These are phyloP conservation scores for Neodiprion pinetum DNA, from an alignment of 1,140 invertebrate species.

Conservation along the genomic window DNA sequence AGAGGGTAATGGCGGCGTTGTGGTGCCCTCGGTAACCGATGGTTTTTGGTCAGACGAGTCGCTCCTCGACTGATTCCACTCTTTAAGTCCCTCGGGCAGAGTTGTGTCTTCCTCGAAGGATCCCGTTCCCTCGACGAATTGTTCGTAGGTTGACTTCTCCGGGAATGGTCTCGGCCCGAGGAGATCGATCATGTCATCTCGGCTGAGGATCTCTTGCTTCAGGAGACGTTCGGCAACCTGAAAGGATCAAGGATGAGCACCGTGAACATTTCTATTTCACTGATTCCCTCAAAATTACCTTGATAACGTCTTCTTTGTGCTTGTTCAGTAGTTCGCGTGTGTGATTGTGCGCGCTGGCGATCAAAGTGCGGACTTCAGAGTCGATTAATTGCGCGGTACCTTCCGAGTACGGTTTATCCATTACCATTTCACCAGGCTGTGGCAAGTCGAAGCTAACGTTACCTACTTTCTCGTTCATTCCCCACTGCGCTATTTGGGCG, in stretches of 20 bases:
- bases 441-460: conserved; percentile 97
- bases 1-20: conserved; percentile 14
- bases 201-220: conserved; percentile 93
- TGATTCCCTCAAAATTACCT: conserved; percentile 63
- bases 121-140: conserved; percentile 99
- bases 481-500: conserved; percentile 88
- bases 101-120: conserved; percentile 96
- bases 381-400: conserved; percentile 97
- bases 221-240: conserved; percentile 93
- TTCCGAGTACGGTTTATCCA: conserved; percentile 99
- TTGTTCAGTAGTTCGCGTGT: conserved; percentile 83
- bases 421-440: conserved; percentile 88
- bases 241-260: conserved; percentile 16
- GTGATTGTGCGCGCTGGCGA: conserved; percentile 80
- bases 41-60: conserved; percentile 19
- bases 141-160: conserved; percentile 99
- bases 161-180: conserved; percentile 94
- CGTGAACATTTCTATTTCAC: conserved; percentile 20
- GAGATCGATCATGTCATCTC: conserved; percentile 98
- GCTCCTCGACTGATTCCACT: conserved; percentile 85
- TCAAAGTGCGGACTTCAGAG: conserved; percentile 87
- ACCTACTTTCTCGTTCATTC: conserved; percentile 98
- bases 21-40: neutral
- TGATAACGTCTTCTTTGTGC: conserved; percentile 89
- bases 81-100: conserved; percentile 93